phyloP scores from a whole-genome alignment of 92 coral and sea anemone genomes.

The Epizoanthus illoricatus region DNA sequence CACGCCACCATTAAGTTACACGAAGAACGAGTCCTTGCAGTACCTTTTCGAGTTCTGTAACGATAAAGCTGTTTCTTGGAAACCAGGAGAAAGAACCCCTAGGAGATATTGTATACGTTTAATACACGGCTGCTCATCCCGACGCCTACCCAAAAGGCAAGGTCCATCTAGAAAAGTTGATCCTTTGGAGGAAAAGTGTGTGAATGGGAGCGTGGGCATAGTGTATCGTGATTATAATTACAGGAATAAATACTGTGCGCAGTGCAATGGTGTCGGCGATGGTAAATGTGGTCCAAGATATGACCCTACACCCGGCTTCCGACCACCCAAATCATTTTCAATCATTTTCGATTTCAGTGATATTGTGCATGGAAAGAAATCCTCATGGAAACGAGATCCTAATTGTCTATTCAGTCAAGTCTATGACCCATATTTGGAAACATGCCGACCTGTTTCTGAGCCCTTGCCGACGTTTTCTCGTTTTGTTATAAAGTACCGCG shows the following conservation, averaged over 20 bases:
- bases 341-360: conserved; percentile 17
- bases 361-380: conserved; percentile 1
- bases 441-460: neutral
- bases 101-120: conserved; percentile 6
- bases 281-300: conserved; percentile 7
- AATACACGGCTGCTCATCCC: neutral
- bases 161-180: neutral
- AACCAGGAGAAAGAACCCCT: neutral
- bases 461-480: neutral
- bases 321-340: conserved; percentile 9
- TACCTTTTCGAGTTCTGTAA: conserved; percentile 5
- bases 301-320: neutral
- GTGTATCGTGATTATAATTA: neutral
- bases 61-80: neutral
- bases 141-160: neutral
- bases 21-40: neutral
- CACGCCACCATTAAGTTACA: neutral
- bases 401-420: neutral
- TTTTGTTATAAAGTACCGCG: neutral
- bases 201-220: neutral
- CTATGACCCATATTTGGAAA: neutral
- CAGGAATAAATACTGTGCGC: conserved; percentile 4
- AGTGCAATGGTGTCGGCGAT: neutral
- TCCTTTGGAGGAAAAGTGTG: neutral
- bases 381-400: conserved; percentile 1